Conservation (phyloP, 2,113 vertebrate species). For the Lagenorhynchus albirostris region DNA sequence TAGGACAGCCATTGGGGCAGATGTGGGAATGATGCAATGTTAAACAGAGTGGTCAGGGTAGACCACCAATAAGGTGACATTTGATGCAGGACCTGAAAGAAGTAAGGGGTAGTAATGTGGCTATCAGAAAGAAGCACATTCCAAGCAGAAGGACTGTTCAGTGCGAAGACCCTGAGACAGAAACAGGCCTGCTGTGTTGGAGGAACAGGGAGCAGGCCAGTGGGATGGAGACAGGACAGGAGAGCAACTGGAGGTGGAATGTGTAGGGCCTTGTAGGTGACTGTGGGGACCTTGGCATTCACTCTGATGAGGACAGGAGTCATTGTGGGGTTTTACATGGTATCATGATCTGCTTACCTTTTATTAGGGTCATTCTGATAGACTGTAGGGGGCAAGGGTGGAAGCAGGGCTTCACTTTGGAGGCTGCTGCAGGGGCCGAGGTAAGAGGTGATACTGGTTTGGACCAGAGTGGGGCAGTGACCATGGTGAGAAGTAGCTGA, state of each 20-base stretch:
- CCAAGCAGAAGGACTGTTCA: neutral
- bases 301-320: neutral
- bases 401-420: neutral
- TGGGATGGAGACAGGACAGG: neutral
- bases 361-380: neutral
- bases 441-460: neutral
- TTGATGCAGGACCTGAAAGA: neutral
- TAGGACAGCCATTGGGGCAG: neutral
- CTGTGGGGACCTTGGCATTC: neutral
- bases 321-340: neutral
- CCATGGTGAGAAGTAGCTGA: neutral
- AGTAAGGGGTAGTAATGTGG: neutral
- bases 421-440: too few relatives aligned
- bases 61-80: neutral
- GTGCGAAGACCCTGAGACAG: neutral
- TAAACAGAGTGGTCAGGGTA: neutral
- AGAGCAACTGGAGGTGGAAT: neutral
- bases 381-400: fast-evolving
- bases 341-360: neutral
- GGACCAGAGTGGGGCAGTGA: neutral
- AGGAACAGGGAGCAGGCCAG: neutral
- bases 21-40: neutral
- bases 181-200: neutral
- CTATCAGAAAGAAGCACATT: neutral
- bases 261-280: neutral